Conservation (phyloP, 2,797 vertebrate species). For the Serranus cabrilla region DNA sequence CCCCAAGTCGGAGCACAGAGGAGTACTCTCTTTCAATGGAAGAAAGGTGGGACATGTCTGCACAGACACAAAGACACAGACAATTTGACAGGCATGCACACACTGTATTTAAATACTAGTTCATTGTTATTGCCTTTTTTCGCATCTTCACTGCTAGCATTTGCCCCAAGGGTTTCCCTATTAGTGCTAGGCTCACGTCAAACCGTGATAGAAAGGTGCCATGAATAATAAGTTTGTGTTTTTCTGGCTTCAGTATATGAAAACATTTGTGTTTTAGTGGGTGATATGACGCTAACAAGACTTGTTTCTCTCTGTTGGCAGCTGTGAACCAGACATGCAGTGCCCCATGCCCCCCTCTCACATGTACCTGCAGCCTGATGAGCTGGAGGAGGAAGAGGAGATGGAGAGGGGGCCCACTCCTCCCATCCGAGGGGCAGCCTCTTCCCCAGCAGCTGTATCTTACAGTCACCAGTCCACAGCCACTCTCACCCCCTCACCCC, state of each 20-base stretch:
- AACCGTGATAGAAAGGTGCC: conserved; percentile 63
- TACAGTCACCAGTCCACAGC: conserved; percentile 99
- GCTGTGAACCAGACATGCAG: conserved; percentile 94
- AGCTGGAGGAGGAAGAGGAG: conserved; percentile 94
- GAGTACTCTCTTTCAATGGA: conserved; percentile 92
- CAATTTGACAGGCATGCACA: conserved; percentile 49
- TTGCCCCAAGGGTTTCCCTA: conserved; percentile 51
- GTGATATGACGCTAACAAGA: conserved; percentile 68
- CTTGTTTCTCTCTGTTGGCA: conserved; percentile 78
- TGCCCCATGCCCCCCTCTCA: conserved; percentile 94
- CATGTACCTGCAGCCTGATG: conserved; percentile 98
- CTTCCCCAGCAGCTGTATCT: conserved; percentile 96
- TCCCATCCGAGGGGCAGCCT: conserved; percentile 94
- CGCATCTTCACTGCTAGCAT: conserved; percentile 41
- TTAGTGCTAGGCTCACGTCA: conserved; percentile 63
- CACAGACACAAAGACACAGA: conserved; percentile 49
- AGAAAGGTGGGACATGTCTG: conserved; percentile 87
- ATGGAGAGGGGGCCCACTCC: conserved; percentile 96
- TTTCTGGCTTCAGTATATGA: conserved; percentile 46
- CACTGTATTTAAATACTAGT: conserved; percentile 42
- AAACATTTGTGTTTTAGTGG: conserved; percentile 53
- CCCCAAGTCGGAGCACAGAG: conserved; percentile 90
- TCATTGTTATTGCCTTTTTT: conserved; percentile 39
- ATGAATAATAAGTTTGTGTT: conserved; percentile 77
- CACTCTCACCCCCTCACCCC: conserved; percentile 97